Evolutionary conservation across 1,140 invertebrate species (phyloP).

Genomic region (Ostrea edulis): DNA sequence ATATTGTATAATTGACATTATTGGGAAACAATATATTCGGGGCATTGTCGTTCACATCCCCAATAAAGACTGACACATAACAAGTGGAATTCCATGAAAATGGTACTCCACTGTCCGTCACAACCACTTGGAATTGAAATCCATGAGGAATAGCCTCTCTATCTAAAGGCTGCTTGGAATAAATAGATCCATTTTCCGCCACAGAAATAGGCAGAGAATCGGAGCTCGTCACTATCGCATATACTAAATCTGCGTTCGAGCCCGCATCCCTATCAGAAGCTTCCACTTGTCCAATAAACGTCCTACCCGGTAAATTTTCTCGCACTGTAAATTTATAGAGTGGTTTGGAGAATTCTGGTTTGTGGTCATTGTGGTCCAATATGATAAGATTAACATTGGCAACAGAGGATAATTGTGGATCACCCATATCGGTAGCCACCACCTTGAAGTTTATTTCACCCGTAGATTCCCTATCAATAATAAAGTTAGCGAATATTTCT

Average conservation of each 20-base stretch:
- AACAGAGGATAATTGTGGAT: constrained; percentile 86
- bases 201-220: constrained; percentile 56
- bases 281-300: constrained; percentile 89
- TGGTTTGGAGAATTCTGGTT: constrained; percentile 62
- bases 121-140: constrained; percentile 88
- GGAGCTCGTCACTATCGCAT: constrained; percentile 26
- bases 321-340: constrained; percentile 79
- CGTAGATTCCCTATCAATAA: constrained; percentile 82
- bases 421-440: constrained; percentile 87
- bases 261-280: constrained; percentile 96
- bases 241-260: constrained; percentile 85
- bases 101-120: constrained; percentile 86
- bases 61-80: constrained; percentile 60
- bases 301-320: constrained; percentile 88
- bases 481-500: constrained; percentile 89
- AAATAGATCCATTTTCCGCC: constrained; percentile 63
- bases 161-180: constrained; percentile 89
- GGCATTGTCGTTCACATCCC: constrained; percentile 95
- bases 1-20: constrained; percentile 67
- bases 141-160: constrained; percentile 87
- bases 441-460: constrained; percentile 57
- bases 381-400: constrained; percentile 79
- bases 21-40: constrained; percentile 81
- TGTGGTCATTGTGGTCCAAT: constrained; percentile 84
- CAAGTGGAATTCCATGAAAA: constrained; percentile 62